A percentile compares a stretch with the other conserved stretches of the same genome.
Conservation (phyloP, 1,140 invertebrate genomes). For the Plectrocnemia conspersa region DNA sequence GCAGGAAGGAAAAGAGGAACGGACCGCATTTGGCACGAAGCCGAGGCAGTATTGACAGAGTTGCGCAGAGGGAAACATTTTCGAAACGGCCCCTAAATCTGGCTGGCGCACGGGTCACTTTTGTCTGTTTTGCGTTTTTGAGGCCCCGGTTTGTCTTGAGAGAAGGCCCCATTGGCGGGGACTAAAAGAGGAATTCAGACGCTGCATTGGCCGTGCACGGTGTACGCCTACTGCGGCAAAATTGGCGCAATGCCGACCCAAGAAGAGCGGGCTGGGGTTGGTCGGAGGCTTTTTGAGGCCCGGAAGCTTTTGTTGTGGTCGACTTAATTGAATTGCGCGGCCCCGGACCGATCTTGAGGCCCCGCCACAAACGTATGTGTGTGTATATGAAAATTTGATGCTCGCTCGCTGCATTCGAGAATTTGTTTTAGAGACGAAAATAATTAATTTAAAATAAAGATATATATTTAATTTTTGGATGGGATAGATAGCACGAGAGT, state of each 20-base stretch:
- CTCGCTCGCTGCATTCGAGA: no score
- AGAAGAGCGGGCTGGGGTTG: neutral
- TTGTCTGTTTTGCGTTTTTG: no score
- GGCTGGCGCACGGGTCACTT: no score
- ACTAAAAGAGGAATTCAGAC: neutral
- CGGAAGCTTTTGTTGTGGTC: conserved; percentile 20
- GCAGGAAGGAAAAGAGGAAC: conserved; percentile 8
- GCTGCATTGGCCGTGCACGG: conserved; percentile 20
- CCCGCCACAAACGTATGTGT: no score
- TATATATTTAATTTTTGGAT: no score
- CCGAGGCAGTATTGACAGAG: conserved; percentile 32
- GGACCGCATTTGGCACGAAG: conserved; percentile 28
- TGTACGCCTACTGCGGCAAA: conserved; percentile 28
- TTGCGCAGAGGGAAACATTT: conserved; percentile 22
- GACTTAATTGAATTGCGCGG: conserved; percentile 19
- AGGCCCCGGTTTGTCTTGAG: neutral
- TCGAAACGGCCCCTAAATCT: neutral
- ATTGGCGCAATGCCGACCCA: conserved; percentile 33
- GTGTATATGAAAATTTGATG: no score
- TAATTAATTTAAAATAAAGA: no score
- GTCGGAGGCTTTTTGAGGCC: neutral
- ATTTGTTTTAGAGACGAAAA: no score
- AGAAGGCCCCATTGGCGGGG: conserved; percentile 18
- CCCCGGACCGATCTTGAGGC: no score
- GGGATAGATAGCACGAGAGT: no score